Evolutionary conservation across 2,888 invertebrate genomes (phyloP).

Genomic region (Flexamia atlantica): DNA sequence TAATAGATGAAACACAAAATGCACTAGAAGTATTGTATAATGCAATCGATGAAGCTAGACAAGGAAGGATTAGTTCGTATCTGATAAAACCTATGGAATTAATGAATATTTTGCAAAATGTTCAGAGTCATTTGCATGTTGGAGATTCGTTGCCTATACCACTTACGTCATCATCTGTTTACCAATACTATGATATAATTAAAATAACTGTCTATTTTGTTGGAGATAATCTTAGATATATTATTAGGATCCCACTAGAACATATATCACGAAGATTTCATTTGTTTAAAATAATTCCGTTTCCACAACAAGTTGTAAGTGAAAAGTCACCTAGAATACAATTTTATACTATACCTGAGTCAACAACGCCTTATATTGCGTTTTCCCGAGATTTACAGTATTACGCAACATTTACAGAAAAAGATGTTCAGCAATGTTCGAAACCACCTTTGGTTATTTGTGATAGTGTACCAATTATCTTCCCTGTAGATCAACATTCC

Average conservation of each 20-base stretch:
- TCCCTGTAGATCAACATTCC: background rate
- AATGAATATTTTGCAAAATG: constrained; percentile 17
- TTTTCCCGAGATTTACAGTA: constrained; percentile 17
- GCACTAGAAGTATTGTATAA: constrained; percentile 29
- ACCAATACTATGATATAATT: constrained; percentile 26
- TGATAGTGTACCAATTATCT: constrained; percentile 19
- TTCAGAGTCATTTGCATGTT: constrained; percentile 20
- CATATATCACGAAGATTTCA: constrained; percentile 29
- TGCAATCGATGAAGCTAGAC: constrained; percentile 33
- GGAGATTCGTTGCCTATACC: constrained; percentile 25
- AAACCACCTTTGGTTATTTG: constrained; percentile 29
- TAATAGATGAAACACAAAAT: background rate
- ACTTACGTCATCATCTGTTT: background rate
- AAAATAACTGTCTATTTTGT: constrained; percentile 29
- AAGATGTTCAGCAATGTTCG: background rate
- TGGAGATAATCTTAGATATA: constrained; percentile 16
- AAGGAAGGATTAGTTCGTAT: constrained; percentile 34
- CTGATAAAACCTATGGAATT: constrained; percentile 21
- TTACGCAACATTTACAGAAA: background rate
- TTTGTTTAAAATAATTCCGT: constrained; percentile 22
- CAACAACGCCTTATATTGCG: background rate
- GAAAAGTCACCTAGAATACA: background rate
- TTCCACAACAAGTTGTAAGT: constrained; percentile 3
- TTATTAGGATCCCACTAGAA: constrained; percentile 24
- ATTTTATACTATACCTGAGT: background rate